These are phyloP conservation scores for Trachelus stipa DNA, from an alignment of 2,888 invertebrate genomes.

Conservation along the genomic window DNA sequence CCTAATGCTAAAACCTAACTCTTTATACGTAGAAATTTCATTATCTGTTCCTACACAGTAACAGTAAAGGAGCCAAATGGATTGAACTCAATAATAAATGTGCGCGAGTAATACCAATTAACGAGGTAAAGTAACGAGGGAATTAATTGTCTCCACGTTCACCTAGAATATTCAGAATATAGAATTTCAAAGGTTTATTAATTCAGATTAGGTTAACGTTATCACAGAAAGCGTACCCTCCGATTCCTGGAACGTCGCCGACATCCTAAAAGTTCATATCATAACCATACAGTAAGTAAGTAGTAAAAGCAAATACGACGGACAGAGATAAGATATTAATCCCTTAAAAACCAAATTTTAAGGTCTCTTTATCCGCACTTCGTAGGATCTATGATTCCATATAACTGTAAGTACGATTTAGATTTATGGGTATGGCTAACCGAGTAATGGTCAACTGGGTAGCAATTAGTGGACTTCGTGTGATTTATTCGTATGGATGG, in stretches of 20 bases:
- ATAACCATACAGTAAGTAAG: too few relatives aligned
- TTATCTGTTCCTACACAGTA: neutral
- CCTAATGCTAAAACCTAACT: neutral
- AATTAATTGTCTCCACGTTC: neutral
- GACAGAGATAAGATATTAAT: neutral
- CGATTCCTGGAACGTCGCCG: neutral
- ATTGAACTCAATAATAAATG: neutral
- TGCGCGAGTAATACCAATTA: neutral
- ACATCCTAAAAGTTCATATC: too few relatives aligned
- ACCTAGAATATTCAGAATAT: neutral
- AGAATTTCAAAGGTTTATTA: neutral
- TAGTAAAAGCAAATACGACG: neutral
- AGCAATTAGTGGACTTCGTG: constrained; percentile 35
- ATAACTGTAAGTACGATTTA: constrained; percentile 23
- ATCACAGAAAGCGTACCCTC: neutral
- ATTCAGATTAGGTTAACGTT: neutral
- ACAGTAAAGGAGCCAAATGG: neutral
- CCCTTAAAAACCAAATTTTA: neutral
- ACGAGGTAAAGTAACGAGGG: neutral
- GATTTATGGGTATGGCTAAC: constrained; percentile 22
- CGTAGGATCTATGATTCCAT: neutral
- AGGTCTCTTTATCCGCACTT: neutral
- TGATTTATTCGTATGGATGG: constrained; percentile 41
- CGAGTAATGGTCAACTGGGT: constrained; percentile 8
- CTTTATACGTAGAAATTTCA: neutral